A percentile compares a stretch with the other conserved stretches of the same genome.
Evolutionary conservation across 2,888 invertebrate genomes (phyloP).

Genomic region (Nesidiocoris tenuis): DNA sequence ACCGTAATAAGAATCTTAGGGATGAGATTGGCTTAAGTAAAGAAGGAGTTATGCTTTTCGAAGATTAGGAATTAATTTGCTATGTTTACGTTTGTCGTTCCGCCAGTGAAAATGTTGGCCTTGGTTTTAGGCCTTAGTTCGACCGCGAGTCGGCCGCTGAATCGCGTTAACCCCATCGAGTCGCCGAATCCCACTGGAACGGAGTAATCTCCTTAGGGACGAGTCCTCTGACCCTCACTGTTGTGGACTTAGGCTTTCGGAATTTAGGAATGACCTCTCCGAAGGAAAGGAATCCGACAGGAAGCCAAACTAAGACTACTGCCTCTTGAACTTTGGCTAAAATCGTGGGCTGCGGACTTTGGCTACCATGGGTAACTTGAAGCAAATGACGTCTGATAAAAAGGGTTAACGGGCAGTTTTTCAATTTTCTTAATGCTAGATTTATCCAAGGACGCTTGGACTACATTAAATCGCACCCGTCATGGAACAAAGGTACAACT

Average conservation of each 20-base stretch:
- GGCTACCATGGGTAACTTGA: too few relatives aligned
- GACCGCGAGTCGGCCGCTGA: neutral
- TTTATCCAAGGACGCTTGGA: too few relatives aligned
- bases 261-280: neutral
- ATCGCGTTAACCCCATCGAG: conserved; percentile 20
- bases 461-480: too few relatives aligned
- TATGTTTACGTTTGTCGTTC: neutral
- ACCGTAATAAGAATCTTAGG: too few relatives aligned
- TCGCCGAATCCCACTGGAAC: conserved; percentile 11
- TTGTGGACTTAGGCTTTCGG: neutral
- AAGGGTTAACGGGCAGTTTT: too few relatives aligned
- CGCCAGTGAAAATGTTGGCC: neutral
- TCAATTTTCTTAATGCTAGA: too few relatives aligned
- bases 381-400: too few relatives aligned
- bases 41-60: neutral
- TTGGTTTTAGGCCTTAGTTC: neutral
- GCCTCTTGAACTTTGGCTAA: neutral
- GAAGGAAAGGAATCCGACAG: neutral
- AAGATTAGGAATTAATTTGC: neutral
- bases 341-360: neutral
- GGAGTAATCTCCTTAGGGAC: conserved; percentile 9
- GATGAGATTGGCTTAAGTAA: too few relatives aligned
- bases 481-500: too few relatives aligned
- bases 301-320: neutral
- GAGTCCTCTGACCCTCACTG: conserved; percentile 10